Base-by-base conservation (phyloP, 2,888 invertebrate genomes). In the Erpobdella octoculata region DNA sequence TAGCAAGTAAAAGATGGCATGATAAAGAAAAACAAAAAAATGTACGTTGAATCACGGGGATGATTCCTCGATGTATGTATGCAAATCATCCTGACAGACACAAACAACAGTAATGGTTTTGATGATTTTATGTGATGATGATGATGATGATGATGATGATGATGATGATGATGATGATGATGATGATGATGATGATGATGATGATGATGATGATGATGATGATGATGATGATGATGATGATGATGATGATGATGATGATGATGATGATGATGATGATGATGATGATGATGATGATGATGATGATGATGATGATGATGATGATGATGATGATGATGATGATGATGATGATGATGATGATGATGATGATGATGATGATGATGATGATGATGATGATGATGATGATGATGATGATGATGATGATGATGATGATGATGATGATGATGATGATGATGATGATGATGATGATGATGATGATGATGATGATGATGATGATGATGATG, bases 151-250 rank as follows among this genome's bases (percentile, higher is more conserved):
- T 67, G 67, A 41, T 41, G 67, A 67, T 33, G 64, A 33, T 35
- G 64, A 58, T 15, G 62, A 35, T 37, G 59, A 70, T 62, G 69
- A 70, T 59, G 70, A 61, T 61, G 62, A 59, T 61, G 70, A 70
- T 70, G 61, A 70, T 61, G 59, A 67, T 46, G 67, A 66, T 62
- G 62, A 62, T 62, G 62, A 62, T 62, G 62, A 66, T 69, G 58
- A 69, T 48, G 46, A 46, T 46, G 46, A 46, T 46, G 46, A 46
- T 46, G 53, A 9, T 53, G 53, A 18, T 53, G 18, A 53, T 8
- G 53, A 53, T 53, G 53, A 53, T 53, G 53, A 53, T 53, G 53
- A 53, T n/a, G 53, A n/a, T 53, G 53, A 53, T 53, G 53, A 53
- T 53, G 53, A 53, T 53, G 53, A n/a, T 53, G n/a, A 18, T 53